Evolutionary conservation across 2,797 vertebrate genomes (phyloP).

Genomic region (Centropyge bicolor): DNA sequence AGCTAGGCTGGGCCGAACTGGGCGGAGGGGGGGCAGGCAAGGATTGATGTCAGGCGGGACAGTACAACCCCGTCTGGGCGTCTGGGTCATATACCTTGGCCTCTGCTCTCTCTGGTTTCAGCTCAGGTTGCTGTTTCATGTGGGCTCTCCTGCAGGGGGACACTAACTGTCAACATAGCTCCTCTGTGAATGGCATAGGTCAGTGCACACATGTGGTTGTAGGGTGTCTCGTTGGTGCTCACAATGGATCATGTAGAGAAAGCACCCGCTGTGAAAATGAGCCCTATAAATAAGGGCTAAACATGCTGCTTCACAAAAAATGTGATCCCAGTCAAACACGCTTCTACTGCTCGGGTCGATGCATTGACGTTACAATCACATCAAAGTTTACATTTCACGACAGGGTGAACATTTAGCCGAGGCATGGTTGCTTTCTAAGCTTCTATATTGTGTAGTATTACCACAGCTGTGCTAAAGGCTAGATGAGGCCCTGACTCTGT

Average conservation of each 20-base stretch:
- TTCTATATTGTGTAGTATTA: conserved; percentile 54
- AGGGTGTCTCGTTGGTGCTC: conserved; percentile 49
- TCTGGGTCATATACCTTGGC: conserved; percentile 78
- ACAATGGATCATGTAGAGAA: conserved; percentile 63
- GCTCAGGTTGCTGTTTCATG: conserved; percentile 80
- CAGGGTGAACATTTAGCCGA: conserved; percentile 35
- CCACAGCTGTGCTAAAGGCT: conserved; percentile 71
- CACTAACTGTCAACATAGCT: conserved; percentile 78
- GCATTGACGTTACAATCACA: conserved; percentile 38
- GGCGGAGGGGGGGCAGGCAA: conserved; percentile 16
- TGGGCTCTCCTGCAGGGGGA: conserved; percentile 77
- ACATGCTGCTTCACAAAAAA: conserved; percentile 45
- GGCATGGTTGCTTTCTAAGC: conserved; percentile 50
- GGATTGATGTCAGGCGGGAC: conserved; percentile 76
- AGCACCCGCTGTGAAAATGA: conserved; percentile 65
- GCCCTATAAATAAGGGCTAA: conserved; percentile 66
- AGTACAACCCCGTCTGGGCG: conserved; percentile 75
- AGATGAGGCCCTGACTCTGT: conserved; percentile 76
- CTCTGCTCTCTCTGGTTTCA: conserved; percentile 80
- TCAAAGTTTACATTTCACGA: conserved; percentile 48
- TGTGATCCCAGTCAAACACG: conserved; percentile 32
- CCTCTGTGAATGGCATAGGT: conserved; percentile 76
- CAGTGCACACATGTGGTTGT: conserved; percentile 72
- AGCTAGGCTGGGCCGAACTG: conserved; percentile 34
- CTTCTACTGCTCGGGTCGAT: conserved; percentile 21